Evolutionary conservation across 2,888 invertebrate genomes (phyloP), one percentile per base, ranked within the genome.

Genomic region (Exephanes ischioxanthus): DNA sequence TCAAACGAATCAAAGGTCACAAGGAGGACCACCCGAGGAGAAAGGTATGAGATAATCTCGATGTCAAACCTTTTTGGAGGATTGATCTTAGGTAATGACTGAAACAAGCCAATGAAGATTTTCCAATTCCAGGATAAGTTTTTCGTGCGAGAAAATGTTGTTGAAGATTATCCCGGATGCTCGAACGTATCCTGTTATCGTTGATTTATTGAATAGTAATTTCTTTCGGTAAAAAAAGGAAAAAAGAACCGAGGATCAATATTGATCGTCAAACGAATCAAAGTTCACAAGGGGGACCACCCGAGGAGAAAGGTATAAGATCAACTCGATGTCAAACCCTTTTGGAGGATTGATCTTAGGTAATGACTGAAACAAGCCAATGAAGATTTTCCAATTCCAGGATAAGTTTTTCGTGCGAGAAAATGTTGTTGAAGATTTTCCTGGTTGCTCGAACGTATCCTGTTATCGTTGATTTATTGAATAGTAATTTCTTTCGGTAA

Each of bases 161-260:
- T 19, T 30, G 45, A 48, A 73, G 73, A 73, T 79, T 73, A 0
- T 79, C 75, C 68, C 78, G 26, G 51, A 53, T 63, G 61, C 63
- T 70, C 19, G 68, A 73, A 83, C 51, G 73, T 11, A 78, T 83
- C 45, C 61, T 61, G 68, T 61, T 63, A 75, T 75, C 67, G 67
- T 48, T 11, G 58, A 55, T 79, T 55, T 71, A 71, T 33, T 37
- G 11, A 73, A 33, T 16, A 22, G 33, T n/a, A 3, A 71, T 55
- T 71, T 37, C 9, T 22, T 19, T 11, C n/a, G 41, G n/a, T 53
- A 0, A 70, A 51, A 5, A 26, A 61, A 61, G 26, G 30, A 61
- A 14, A 61, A 61, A 51, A 51, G n/a, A 51, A n/a, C n/a, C n/a
- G n/a, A 2, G 6, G 2, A n/a, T 51, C 51, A 51, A n/a, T 14